Evolutionary conservation across 2,113 vertebrate species (phyloP).

Genomic region (Hyaena hyaena): DNA sequence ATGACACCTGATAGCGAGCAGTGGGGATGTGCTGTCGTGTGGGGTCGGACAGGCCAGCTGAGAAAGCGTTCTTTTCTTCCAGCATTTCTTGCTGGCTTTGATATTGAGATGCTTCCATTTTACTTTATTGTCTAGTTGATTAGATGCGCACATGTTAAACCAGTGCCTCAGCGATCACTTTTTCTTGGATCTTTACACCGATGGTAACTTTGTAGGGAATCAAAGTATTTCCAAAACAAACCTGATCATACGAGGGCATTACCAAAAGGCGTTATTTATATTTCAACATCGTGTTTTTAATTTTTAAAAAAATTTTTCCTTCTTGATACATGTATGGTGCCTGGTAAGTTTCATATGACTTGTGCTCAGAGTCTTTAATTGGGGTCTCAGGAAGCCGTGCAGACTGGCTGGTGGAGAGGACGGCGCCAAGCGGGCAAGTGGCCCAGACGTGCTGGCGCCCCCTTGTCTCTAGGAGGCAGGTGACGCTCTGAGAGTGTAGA

Average conservation of each 20-base stretch:
- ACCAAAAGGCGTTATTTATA: accelerated
- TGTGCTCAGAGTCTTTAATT: neutral
- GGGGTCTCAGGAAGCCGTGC: neutral
- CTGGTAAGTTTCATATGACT: no score
- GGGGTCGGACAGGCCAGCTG: neutral
- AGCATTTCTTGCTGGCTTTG: neutral
- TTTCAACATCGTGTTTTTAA: neutral
- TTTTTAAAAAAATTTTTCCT: neutral
- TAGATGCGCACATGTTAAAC: neutral
- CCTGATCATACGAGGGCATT: neutral
- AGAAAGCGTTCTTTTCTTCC: neutral
- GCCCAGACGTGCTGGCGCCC: neutral
- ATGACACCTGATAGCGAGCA: neutral
- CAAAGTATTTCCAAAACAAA: neutral
- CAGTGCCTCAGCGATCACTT: no score
- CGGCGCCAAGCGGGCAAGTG: accelerated
- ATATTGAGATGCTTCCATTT: neutral
- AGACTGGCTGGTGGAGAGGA: neutral
- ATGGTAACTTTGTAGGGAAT: neutral
- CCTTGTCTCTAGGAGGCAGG: neutral
- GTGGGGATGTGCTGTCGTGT: accelerated
- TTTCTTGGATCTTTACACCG: neutral
- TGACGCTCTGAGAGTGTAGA: no score
- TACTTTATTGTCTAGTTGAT: neutral
- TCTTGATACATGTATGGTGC: neutral